Percentiles rank a stretch among this genome's conserved stretches.
Conservation (phyloP, 1,140 invertebrate genomes). For the Ylistrum balloti region DNA sequence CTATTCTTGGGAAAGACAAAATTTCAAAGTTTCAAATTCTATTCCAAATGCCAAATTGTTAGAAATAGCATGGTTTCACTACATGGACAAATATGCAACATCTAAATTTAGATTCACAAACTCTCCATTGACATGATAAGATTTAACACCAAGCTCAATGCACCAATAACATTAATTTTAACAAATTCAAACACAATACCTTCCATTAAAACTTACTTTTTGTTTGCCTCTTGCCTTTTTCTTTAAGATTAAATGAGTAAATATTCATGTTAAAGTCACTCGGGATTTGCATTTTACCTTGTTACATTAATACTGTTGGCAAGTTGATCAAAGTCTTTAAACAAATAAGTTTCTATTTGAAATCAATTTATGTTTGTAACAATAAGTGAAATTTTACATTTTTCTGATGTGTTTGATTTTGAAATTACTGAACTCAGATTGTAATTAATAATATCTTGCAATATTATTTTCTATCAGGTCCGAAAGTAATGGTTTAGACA, state of each 20-base stretch:
- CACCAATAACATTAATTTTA: not conserved
- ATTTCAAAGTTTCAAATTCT: too few relatives aligned
- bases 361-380: too few relatives aligned
- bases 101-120: not conserved
- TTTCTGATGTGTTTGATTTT: too few relatives aligned
- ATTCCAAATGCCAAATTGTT: too few relatives aligned
- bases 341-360: too few relatives aligned
- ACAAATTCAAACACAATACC: not conserved
- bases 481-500: too few relatives aligned
- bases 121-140: not conserved
- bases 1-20: too few relatives aligned
- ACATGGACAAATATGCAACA: not conserved
- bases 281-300: not conserved
- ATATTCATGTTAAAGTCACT: not conserved
- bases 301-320: not conserved
- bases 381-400: too few relatives aligned
- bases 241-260: conserved; percentile 9
- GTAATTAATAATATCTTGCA: too few relatives aligned
- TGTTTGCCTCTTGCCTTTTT: conserved; percentile 4
- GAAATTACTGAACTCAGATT: too few relatives aligned
- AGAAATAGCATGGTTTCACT: not conserved
- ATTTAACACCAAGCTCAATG: not conserved
- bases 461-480: too few relatives aligned
- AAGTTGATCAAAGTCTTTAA: not conserved
- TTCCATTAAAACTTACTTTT: not conserved